phyloP scores from a whole-genome alignment of 1,140 invertebrate species.

The Aculops lycopersici region DNA sequence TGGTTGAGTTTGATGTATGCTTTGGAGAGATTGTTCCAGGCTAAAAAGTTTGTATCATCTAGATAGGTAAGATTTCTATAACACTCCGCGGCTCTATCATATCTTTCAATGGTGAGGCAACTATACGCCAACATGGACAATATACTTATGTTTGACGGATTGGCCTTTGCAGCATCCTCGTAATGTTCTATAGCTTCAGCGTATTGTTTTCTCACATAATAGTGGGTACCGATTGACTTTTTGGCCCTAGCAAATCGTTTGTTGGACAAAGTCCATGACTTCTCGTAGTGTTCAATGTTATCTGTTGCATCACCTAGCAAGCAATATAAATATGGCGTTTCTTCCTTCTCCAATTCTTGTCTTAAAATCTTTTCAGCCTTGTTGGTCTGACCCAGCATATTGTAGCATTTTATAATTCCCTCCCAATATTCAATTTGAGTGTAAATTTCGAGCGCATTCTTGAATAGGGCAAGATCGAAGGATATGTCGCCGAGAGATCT shows the following conservation, averaged over 20 bases:
- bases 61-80: conserved; percentile 54
- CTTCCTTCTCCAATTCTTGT: conserved; percentile 38
- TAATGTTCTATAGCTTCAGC: conserved; percentile 38
- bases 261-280: conserved; percentile 60
- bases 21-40: conserved; percentile 87
- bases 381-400: conserved; percentile 15
- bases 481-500: conserved; percentile 40
- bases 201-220: conserved; percentile 37
- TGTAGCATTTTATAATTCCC: conserved; percentile 63
- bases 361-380: conserved; percentile 56
- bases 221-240: conserved; percentile 41
- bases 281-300: conserved; percentile 35
- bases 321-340: conserved; percentile 56
- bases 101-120: conserved; percentile 39
- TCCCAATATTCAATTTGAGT: conserved; percentile 54
- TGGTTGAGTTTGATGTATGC: conserved; percentile 57
- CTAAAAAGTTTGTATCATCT: conserved; percentile 61
- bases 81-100: conserved; percentile 41
- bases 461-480: conserved; percentile 40
- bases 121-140: conserved; percentile 61
- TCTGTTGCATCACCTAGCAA: conserved; percentile 47
- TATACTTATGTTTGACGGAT: conserved; percentile 37
- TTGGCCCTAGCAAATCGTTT: conserved; percentile 41
- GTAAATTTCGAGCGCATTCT: conserved; percentile 53
- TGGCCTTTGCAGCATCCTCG: conserved; percentile 42